Conservation (phyloP, 2,888 invertebrate genomes). For the Drosophila mercatorum region DNA sequence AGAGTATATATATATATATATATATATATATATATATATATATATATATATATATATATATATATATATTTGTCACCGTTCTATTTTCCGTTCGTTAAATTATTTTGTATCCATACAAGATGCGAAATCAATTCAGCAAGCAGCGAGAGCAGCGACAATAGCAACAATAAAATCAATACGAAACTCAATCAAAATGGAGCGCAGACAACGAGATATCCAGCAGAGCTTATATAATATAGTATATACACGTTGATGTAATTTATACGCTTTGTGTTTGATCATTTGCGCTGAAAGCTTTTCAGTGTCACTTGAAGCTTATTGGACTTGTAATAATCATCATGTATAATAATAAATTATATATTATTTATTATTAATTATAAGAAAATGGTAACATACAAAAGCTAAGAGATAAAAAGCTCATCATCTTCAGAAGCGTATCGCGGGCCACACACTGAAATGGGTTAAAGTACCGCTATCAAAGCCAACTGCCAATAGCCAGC, state of each 20-base stretch:
- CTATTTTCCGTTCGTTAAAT: constrained; percentile 13
- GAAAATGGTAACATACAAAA: no score
- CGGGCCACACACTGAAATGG: constrained; percentile 35
- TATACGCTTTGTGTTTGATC: constrained; percentile 13
- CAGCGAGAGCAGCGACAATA: constrained; percentile 3
- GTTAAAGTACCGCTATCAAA: constrained; percentile 57
- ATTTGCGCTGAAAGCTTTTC: constrained; percentile 4
- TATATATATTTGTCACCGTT: constrained; percentile 4
- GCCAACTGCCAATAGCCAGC: constrained; percentile 20
- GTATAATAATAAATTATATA: neutral
- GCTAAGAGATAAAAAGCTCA: neutral
- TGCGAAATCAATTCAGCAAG: constrained; percentile 5
- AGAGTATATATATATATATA: neutral
- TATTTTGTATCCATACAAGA: constrained; percentile 4
- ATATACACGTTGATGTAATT: neutral
- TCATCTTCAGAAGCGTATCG: neutral
- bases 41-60: neutral
- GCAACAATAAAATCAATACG: constrained; percentile 24
- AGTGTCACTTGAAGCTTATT: neutral
- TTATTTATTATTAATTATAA: neutral
- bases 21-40: neutral
- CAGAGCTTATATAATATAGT: neutral
- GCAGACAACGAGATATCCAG: constrained; percentile 8
- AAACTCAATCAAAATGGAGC: constrained; percentile 28
- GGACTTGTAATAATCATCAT: neutral